Conservation (phyloP, 2,888 invertebrate genomes). For the Noctua janthina region DNA sequence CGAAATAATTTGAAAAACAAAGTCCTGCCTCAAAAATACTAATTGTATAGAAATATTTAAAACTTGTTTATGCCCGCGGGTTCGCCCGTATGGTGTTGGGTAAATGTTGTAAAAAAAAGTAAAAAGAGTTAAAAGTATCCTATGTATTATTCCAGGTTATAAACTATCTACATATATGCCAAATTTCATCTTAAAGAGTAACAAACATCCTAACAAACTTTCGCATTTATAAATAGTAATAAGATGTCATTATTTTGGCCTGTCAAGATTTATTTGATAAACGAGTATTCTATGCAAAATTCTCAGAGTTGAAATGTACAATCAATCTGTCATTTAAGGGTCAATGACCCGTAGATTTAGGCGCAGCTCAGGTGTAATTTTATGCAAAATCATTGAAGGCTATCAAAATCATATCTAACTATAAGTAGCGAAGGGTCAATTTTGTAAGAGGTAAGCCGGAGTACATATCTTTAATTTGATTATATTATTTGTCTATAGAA, state of each 20-base stretch:
- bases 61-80: neutral
- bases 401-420: neutral
- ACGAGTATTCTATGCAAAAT: neutral
- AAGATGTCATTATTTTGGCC: neutral
- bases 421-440: too few species aligned
- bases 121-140: neutral
- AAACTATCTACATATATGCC: neutral
- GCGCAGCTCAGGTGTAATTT: neutral
- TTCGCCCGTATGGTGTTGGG: neutral
- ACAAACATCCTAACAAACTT: neutral
- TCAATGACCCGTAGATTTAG: neutral
- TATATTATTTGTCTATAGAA: too few species aligned
- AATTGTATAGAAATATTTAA: neutral
- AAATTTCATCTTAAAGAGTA: neutral
- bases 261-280: constrained; percentile 5
- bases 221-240: neutral
- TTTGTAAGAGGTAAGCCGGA: too few species aligned
- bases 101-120: neutral
- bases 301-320: neutral
- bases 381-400: neutral
- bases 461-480: too few species aligned
- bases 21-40: neutral
- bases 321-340: neutral
- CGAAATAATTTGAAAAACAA: neutral
- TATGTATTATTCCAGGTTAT: neutral